A percentile compares a stretch with the other conserved stretches of the same genome.
Evolutionary conservation across 2,113 vertebrate species (phyloP).

Genomic region (Brienomyrus longianalis): DNA sequence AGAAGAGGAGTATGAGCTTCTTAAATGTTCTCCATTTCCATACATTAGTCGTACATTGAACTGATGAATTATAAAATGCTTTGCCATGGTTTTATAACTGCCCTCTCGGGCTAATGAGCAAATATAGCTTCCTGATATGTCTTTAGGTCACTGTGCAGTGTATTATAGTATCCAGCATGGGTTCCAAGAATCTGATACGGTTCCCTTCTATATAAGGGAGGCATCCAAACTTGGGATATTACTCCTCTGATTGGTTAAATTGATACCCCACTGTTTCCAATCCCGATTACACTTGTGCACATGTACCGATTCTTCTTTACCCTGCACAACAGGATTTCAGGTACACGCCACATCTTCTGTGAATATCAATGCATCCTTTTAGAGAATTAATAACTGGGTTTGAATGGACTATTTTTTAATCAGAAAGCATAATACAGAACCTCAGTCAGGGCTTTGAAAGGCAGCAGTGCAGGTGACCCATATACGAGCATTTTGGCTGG

Average conservation of each 20-base stretch:
- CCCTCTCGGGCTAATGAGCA: neutral
- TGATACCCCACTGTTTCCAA: neutral
- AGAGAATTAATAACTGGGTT: neutral
- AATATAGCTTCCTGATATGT: neutral
- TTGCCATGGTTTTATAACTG: neutral
- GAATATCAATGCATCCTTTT: neutral
- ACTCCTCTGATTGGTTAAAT: neutral
- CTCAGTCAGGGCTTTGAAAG: neutral
- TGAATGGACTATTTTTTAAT: neutral
- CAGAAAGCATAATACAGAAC: neutral
- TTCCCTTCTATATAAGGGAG: neutral
- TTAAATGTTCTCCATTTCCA: neutral
- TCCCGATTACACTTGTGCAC: neutral
- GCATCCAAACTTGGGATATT: neutral
- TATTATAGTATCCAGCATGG: neutral
- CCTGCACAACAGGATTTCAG: neutral
- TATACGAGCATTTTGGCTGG: neutral
- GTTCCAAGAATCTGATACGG: neutral
- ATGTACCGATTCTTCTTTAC: neutral
- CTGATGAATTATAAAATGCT: neutral
- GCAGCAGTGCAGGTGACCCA: neutral
- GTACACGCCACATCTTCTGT: neutral
- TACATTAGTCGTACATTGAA: neutral
- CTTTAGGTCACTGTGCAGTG: neutral
- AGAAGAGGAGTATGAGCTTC: neutral